Base-by-base conservation (phyloP, 2,888 invertebrate genomes). In the Philonicus albiceps region DNA sequence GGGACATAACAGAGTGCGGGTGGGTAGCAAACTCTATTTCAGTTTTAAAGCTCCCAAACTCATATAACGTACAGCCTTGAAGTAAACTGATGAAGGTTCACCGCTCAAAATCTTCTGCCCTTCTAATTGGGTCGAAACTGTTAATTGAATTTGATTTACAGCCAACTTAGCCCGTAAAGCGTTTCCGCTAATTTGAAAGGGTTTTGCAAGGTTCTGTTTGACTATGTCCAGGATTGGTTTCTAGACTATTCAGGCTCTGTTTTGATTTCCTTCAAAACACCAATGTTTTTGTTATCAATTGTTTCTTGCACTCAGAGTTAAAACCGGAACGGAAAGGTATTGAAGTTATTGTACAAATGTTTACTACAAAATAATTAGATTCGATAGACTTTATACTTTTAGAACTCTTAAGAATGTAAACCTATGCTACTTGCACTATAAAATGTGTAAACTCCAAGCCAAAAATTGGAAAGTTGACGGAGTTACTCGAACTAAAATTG, bases 141-240 rank as follows among this genome's bases (percentile, higher is more conserved):
- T 34, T 81, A 81, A 55, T 81, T 81, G 55, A 64, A 49, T 81
- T 81, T 81, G 55, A 55, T 55, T 81, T 81, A 55, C 81, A 81
- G 16, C 34, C 34, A 81, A 64, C 64, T 55, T 76, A 76, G 40
- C 27, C 49, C 22, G 43, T 30, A 40, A 49, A 80, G 49, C 31
- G 30, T 13, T 80, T 80, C 31, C 76, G 76, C 76, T 76, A 76
- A 76, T 76, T 76, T 40, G 27, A 76, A 76, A 76, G 76, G 76
- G 76, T 76, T 34, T 43, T 43, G 13, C 11, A 43, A 19, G 22
- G 37, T 31, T 74, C 34, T 74, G 74, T 74, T 74, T 74, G 34
- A n/a, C 6, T 37, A 74, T 27, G n/a, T 37, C 74, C 74, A 74
- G 37, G 37, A 30, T 73, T 73, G 31, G n/a, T 31, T 73, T 31